Evolutionary conservation across 2,797 vertebrate species (phyloP), one percentile per base, ranked within the genome.

Genomic region (Labeo calbasu): DNA sequence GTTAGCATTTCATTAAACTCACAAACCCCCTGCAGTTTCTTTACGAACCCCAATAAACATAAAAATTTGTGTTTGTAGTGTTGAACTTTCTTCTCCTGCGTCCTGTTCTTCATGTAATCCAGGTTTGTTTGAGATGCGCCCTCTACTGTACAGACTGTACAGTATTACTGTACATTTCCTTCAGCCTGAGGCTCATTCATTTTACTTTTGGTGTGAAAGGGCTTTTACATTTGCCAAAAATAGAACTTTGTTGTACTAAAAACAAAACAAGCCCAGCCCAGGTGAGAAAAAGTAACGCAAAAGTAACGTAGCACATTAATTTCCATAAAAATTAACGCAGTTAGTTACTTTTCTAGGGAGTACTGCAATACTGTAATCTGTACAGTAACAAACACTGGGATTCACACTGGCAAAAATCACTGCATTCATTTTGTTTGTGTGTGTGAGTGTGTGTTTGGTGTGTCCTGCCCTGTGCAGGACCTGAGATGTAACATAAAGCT

Each of bases 401-500:
- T 25, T 13, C 57, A 23, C 57, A 23, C 12, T 23, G 23, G 13
- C n/a, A 59, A 3, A 28, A 23, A 59, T 25, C n/a, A 13, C 57
- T 13, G 17, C 57, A 61, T 61, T 23, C 8, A 43, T 43, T 43
- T 2, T 46, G 46, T 43, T 17, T 19, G 51, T 36, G 75, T 48
- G 25, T 77, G 48, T 5, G 15, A 48, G 48, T 12, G 9, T 23
- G n/a, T 55, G 48, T 5, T 72, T 48, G 0, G 32, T 36, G 46
- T 13, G 13, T 32, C 48, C 10, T 50, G n/a, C 5, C 70, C 13
- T 48, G 12, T 23, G 15, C 21, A 50, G 83, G 70, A n/a, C 5
- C 11, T 51, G 51, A 40, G 65, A 19, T 48, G 23, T 6, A 73
- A 73, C 68, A 75, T 77, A 79, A 86, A 82, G 80, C 86, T 66